phyloP scores from a whole-genome alignment of 2,888 invertebrate genomes.

The Hypselothyrea guttata region DNA sequence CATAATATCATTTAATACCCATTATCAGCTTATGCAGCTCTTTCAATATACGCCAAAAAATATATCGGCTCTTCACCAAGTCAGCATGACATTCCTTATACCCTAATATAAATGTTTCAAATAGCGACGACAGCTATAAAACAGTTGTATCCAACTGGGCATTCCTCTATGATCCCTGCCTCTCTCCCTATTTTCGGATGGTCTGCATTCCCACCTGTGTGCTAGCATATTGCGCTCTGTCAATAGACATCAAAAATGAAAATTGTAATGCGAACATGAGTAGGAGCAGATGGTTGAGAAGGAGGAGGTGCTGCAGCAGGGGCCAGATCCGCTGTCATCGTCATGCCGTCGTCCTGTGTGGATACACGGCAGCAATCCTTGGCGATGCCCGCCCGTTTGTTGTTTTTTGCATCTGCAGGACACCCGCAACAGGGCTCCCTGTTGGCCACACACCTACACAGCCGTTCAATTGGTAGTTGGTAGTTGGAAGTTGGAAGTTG shows the following conservation, averaged over 20 bases:
- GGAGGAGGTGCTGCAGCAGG: not conserved
- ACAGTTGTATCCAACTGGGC: constrained; percentile 18
- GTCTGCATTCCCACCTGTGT: constrained; percentile 1
- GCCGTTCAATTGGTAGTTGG: too few species aligned
- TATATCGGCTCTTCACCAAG: not conserved
- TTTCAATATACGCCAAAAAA: not conserved
- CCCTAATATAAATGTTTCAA: constrained; percentile 1
- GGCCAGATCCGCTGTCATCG: constrained; percentile 45
- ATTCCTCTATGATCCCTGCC: not conserved
- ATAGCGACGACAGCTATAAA: constrained; percentile 26
- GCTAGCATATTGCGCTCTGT: constrained; percentile 44
- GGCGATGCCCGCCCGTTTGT: constrained; percentile 57
- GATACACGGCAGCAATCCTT: constrained; percentile 31
- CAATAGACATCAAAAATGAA: constrained; percentile 75
- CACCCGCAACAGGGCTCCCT: constrained; percentile 12
- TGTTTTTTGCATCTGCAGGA: constrained; percentile 47
- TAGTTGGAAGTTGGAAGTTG: constrained; percentile 37
- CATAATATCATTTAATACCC: too few species aligned
- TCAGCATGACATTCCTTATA: not conserved
- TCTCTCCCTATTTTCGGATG: constrained; percentile 1
- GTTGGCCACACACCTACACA: constrained; percentile 7
- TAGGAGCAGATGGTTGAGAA: not conserved
- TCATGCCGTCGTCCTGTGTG: constrained; percentile 45
- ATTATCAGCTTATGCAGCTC: too few species aligned
- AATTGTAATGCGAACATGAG: constrained; percentile 68